Conservation (phyloP, 37 sponge, comb jelly and placozoan species). For the Oopsacas minuta region DNA sequence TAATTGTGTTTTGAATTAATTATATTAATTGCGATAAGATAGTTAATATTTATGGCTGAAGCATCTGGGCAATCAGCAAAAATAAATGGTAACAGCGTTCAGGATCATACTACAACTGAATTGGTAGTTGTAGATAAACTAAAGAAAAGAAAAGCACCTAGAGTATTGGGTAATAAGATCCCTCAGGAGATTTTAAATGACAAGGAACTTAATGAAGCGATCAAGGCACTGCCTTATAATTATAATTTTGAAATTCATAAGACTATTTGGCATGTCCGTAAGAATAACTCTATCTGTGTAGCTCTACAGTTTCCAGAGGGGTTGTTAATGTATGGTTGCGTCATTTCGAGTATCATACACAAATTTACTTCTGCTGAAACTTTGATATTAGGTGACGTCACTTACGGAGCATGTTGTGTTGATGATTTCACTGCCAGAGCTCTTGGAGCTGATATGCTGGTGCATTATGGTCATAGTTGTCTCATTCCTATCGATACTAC, state of each 20-base stretch:
- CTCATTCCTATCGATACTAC: slow-evolving; percentile 71
- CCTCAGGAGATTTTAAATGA: slow-evolving; percentile 56
- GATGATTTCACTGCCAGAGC: slow-evolving; percentile 86
- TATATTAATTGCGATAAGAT: too few species aligned
- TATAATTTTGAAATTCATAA: slow-evolving; percentile 96
- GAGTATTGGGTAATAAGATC: slow-evolving; percentile 38
- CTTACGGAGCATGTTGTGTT: slow-evolving; percentile 94
- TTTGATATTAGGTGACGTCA: slow-evolving; percentile 90
- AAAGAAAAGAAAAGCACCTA: slow-evolving; percentile 23
- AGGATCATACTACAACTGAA: not conserved
- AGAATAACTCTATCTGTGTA: slow-evolving; percentile 42
- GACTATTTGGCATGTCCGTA: slow-evolving; percentile 67
- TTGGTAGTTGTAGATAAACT: slow-evolving; percentile 11
- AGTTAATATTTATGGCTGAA: not conserved
- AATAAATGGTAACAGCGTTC: not conserved
- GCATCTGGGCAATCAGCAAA: not conserved
- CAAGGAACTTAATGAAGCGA: slow-evolving; percentile 43
- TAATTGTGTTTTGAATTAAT: too few species aligned
- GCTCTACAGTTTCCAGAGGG: slow-evolving; percentile 94
- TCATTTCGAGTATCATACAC: slow-evolving; percentile 71
- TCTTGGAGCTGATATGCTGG: slow-evolving; percentile 74
- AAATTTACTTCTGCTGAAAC: slow-evolving; percentile 57
- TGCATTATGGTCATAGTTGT: slow-evolving; percentile 94
- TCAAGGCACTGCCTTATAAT: slow-evolving; percentile 59
- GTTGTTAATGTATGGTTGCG: slow-evolving; percentile 67